A percentile compares a stretch with the other conserved stretches of the same genome.
phyloP scores from a whole-genome alignment of 2,797 vertebrate genomes.

The Pangasius sanitwongsei region DNA sequence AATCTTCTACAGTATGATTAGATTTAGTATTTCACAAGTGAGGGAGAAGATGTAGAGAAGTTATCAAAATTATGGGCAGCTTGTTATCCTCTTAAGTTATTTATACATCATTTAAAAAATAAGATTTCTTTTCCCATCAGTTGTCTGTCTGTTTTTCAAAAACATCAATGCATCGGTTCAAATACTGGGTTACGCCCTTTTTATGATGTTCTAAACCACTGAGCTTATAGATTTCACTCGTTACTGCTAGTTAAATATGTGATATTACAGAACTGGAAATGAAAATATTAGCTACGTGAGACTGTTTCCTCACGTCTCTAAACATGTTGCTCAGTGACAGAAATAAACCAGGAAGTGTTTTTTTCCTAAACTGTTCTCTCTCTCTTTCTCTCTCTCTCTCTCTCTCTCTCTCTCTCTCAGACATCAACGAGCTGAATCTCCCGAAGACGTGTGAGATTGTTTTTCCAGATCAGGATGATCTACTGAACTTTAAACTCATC shows the following conservation, averaged over 20 bases:
- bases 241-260: too few relatives aligned
- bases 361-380: too few relatives aligned
- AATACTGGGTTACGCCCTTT: too few relatives aligned
- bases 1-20: too few relatives aligned
- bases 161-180: neutral
- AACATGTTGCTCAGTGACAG: neutral
- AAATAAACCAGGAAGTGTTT: neutral
- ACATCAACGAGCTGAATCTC: constrained; percentile 95
- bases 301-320: neutral
- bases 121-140: neutral
- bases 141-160: neutral
- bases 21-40: too few relatives aligned
- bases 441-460: constrained; percentile 96
- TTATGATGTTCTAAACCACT: too few relatives aligned
- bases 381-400: neutral
- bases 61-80: neutral
- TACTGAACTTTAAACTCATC: constrained; percentile 95
- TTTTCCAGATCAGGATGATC: constrained; percentile 92
- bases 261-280: too few relatives aligned
- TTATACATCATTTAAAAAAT: too few relatives aligned
- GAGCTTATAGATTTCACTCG: too few relatives aligned
- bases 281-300: neutral
- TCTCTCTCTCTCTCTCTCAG: constrained; percentile 64
- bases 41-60: neutral
- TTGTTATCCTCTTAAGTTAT: too few relatives aligned